Evolutionary conservation across 2,113 vertebrate species (phyloP).

Genomic region (Triplophysa rosa): DNA sequence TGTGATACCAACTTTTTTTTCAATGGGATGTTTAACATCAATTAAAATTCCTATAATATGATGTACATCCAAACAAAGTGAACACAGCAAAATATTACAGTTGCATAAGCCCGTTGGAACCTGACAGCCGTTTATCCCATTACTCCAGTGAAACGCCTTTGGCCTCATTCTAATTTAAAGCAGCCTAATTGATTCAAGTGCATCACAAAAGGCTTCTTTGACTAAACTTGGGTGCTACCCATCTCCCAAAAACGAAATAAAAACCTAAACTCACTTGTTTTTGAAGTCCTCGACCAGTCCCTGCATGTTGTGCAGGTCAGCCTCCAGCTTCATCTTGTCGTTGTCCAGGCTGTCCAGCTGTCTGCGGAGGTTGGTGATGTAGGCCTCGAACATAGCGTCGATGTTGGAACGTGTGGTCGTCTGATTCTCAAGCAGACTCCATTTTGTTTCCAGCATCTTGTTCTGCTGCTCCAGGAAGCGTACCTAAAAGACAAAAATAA

Average conservation of each 20-base stretch:
- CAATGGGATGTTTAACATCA: background rate
- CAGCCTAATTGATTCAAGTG: constrained; percentile 22
- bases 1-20: background rate
- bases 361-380: constrained; percentile 82
- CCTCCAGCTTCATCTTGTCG: constrained; percentile 88
- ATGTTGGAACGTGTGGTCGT: constrained; percentile 78
- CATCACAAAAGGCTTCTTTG: constrained; percentile 25
- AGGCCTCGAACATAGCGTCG: constrained; percentile 86
- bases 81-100: background rate
- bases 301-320: constrained; percentile 89
- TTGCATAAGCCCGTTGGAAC: background rate
- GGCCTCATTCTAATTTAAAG: background rate
- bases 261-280: constrained; percentile 82
- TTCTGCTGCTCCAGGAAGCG: constrained; percentile 98
- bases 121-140: constrained; percentile 20
- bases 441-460: constrained; percentile 98
- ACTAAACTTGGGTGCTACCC: constrained; percentile 16
- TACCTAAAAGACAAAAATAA: constrained; percentile 69
- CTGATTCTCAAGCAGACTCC: constrained; percentile 89
- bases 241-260: background rate
- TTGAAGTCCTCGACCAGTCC: constrained; percentile 94
- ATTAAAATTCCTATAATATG: constrained; percentile 55
- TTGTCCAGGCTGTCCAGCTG: constrained; percentile 83
- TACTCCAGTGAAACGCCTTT: background rate
- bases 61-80: constrained; percentile 53